phyloP scores from a whole-genome alignment of 2,113 vertebrate species.

The Notechis scutatus region DNA sequence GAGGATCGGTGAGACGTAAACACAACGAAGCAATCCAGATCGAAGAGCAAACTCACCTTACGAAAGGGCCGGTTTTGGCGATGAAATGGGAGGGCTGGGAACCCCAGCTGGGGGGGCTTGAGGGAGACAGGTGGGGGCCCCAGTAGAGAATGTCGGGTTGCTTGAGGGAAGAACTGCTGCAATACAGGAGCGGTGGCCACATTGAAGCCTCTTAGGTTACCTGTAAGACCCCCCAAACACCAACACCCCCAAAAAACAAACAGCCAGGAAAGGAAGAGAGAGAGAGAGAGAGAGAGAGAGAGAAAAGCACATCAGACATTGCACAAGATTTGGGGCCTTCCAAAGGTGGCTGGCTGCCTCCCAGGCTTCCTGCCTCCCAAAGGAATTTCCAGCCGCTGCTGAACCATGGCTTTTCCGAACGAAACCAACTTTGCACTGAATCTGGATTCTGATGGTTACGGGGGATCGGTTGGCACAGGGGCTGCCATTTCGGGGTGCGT shows the following conservation, averaged over 20 bases:
- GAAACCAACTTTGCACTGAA: background rate
- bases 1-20: background rate
- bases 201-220: conserved; percentile 81
- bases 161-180: conserved; percentile 89
- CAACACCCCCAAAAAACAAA: background rate
- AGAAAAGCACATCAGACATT: background rate
- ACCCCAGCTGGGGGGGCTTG: conserved; percentile 82
- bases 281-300: no score
- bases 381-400: background rate
- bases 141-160: conserved; percentile 86
- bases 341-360: background rate
- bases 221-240: conserved; percentile 49
- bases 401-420: background rate
- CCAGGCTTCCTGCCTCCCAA: background rate
- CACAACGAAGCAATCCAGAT: background rate
- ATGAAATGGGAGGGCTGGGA: conserved; percentile 77
- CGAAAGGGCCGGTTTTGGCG: conserved; percentile 78
- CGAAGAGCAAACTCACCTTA: conserved; percentile 68
- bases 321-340: background rate
- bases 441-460: background rate
- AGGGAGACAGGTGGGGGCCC: conserved; percentile 90
- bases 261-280: background rate
- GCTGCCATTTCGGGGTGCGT: background rate
- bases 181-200: conserved; percentile 83
- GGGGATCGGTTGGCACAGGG: background rate